These are phyloP conservation scores for Stichopus chloronotus DNA, from an alignment of 35 echinoderm and acorn worm species.

Conservation along the genomic window DNA sequence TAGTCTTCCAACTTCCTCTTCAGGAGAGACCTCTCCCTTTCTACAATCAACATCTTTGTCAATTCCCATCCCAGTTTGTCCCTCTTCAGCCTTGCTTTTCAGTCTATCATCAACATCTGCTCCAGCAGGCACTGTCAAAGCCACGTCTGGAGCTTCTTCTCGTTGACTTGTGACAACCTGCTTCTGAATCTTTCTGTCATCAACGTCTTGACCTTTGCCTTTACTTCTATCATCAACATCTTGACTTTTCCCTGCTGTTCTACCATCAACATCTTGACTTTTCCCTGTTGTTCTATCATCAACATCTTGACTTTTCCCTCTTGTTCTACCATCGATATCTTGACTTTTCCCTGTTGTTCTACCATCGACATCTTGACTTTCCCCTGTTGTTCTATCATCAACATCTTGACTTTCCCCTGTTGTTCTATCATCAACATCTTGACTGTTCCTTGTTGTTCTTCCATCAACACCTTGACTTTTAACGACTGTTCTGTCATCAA, in stretches of 20 bases:
- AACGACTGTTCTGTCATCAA: not conserved
- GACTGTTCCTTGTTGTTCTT: not conserved
- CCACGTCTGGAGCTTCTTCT: not conserved
- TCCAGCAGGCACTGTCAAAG: not conserved
- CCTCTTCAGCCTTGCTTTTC: not conserved
- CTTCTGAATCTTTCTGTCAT: not conserved
- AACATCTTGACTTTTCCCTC: not conserved
- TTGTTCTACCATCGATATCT: not conserved
- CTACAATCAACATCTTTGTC: constrained; percentile 13
- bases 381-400: not conserved
- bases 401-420: not conserved
- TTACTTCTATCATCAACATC: not conserved
- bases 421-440: not conserved
- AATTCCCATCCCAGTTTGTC: not conserved
- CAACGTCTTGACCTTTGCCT: not conserved
- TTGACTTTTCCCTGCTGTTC: not conserved
- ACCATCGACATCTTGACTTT: not conserved
- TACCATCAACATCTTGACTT: not conserved
- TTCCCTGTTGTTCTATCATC: not conserved
- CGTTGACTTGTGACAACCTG: not conserved
- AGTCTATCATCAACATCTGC: not conserved
- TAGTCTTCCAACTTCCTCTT: not conserved
- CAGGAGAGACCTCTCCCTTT: not conserved
- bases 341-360: not conserved
- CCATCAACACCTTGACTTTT: not conserved